Evolutionary conservation across 2,888 invertebrate species (phyloP), one percentile per base, ranked within the genome.

Genomic region (Sinotaia quadrata): DNA sequence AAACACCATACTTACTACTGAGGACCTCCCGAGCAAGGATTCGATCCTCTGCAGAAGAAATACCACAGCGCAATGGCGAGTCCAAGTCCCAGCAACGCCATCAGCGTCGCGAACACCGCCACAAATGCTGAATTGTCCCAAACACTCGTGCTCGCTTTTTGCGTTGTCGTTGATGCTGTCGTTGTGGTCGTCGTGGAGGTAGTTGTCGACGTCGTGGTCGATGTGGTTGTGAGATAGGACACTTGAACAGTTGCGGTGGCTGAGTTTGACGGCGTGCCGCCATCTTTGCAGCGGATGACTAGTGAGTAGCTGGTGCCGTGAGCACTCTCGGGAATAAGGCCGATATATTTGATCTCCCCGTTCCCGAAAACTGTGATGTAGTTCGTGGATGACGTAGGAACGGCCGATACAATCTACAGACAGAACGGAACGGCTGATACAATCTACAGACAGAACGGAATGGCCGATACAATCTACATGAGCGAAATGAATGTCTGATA

Each of bases 191-290:
- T 63, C 3, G 71, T 71, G 29, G 75, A 71, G 5, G 73, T 74
- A 0, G 74, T 71, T 59, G 73, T 70, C 21, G 74, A 63, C 12
- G 76, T 71, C 29, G 68, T 68, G 7, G 74, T 72, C n/a, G 76
- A 68, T 27, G 76, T 74, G 34, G 71, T 73, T 2, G 67, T 71
- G 36, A 72, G 58, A 66, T 67, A 76, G 21, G 60, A 62, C 29
- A 74, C 36, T 7, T 59, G 69, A 4, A 72, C 60, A 41, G 71
- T 72, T 8, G 65, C 75, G 8, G 69, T 59, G 34, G 71, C 33
- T 1, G 71, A 69, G 24, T 51, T 37, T 33, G 34, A 47, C 2
- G 75, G 75, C 7, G 44, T 58, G 2, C 75, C 75, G 4, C 69
- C 66, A 57, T 76, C 74, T 52, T 56, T 71, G 54, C 72, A 70